Evolutionary conservation across 2,888 invertebrate species (phyloP).

Genomic region (Flexamia atlantica): DNA sequence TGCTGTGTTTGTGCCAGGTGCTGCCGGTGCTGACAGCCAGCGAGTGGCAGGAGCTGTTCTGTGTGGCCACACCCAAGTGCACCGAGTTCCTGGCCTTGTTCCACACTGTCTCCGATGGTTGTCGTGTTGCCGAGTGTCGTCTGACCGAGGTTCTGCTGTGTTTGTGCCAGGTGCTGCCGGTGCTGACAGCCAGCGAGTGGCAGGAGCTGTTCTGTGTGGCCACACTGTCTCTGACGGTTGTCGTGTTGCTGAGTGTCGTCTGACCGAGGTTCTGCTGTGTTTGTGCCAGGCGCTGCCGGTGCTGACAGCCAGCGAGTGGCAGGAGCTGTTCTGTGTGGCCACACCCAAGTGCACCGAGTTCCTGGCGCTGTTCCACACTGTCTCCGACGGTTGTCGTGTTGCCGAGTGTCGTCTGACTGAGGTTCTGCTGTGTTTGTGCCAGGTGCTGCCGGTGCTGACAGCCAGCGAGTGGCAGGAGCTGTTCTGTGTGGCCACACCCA

Average conservation of each 20-base stretch:
- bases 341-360: constrained; percentile 20
- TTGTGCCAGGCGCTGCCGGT: not conserved
- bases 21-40: not conserved
- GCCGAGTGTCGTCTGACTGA: too few relatives aligned
- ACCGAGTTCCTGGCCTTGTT: too few relatives aligned
- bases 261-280: not conserved
- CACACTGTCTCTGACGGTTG: too few relatives aligned
- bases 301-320: constrained; percentile 16
- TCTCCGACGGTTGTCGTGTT: constrained; percentile 6
- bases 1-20: not conserved
- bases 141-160: not conserved
- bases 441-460: constrained; percentile 29
- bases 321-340: constrained; percentile 26
- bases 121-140: too few relatives aligned
- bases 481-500: constrained; percentile 39
- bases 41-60: constrained; percentile 32
- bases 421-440: not conserved
- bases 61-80: constrained; percentile 25
- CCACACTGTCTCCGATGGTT: too few relatives aligned
- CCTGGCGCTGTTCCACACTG: not conserved
- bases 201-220: not conserved
- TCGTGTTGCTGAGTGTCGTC: too few relatives aligned
- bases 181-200: constrained; percentile 10
- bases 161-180: not conserved
- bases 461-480: constrained; percentile 9